Base-by-base conservation (phyloP, 2,113 vertebrate genomes). In the Apteryx mantelli region DNA sequence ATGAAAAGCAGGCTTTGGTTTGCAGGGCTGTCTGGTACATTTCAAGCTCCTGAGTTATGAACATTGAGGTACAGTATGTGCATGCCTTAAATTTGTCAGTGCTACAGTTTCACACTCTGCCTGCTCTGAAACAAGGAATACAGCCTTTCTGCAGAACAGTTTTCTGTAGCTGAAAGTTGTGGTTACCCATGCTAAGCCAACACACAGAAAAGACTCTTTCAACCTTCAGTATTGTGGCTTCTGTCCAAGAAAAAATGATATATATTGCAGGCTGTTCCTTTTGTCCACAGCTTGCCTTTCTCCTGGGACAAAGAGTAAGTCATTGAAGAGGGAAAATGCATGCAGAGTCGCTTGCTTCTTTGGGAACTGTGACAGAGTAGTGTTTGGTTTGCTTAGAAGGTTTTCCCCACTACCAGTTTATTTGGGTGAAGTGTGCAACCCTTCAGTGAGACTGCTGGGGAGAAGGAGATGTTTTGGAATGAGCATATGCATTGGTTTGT, bases 1-100 rank as follows among this genome's bases (percentile, higher is more conserved):
- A 65, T 69, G 63, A 91, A 95, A 94, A 91, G 74, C 60, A 0
- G 69, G 71, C 75, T 95, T 79, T 65, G 90, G 79, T 70, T 93
- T 92, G 81, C 84, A 92, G 56, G 50, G 50, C 34, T 85, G 65
- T n/a, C 85, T 93, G 58, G 46, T 96, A 63, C 1, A 3, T 71
- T 86, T 94, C 60, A 70, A n/a, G 34, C 84, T 91, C 69, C 61
- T 50, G 24, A 8, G 25, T 92, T 94, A 75, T 32, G 55, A 89
- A 24, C 32, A 9, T 38, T 16, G 25, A 64, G 40, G 15, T 1
- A 58, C 34, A 15, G 8, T 80, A 69, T 61, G 11, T n/a, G 46
- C 17, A 9, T 64, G 69, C 64, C 82, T 82, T 82, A 73, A 61
- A 44, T 53, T 66, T 71, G 50, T 73, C 46, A 74, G 26, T 61